These are phyloP conservation scores for Danaus chrysippus DNA, from an alignment of 2,888 invertebrate species.

Conservation along the genomic window DNA sequence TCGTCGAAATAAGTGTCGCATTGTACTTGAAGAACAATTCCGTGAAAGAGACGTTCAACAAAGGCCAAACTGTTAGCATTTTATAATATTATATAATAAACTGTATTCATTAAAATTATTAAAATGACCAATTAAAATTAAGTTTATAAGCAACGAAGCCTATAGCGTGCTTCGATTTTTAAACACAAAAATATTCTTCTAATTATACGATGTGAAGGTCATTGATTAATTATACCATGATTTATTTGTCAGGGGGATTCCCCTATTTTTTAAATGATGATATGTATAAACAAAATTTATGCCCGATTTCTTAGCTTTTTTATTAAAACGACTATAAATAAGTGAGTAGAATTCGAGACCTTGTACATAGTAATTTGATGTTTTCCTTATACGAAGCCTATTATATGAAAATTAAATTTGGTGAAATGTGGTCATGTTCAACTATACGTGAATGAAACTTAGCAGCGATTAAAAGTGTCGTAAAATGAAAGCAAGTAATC, in stretches of 20 bases:
- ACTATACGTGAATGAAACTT: slow-evolving; percentile 46
- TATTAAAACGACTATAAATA: too few relatives aligned
- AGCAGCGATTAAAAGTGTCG: slow-evolving; percentile 59
- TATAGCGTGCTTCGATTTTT: neutral
- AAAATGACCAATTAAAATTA: neutral
- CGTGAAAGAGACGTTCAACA: slow-evolving; percentile 33
- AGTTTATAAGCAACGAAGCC: too few relatives aligned
- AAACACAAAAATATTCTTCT: too few relatives aligned
- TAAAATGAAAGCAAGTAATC: slow-evolving; percentile 58
- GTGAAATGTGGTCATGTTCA: slow-evolving; percentile 22
- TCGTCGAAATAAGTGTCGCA: slow-evolving; percentile 28
- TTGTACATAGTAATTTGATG: slow-evolving; percentile 9
- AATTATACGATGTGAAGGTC: too few relatives aligned
- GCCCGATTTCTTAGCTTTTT: too few relatives aligned
- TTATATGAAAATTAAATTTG: slow-evolving; percentile 23
- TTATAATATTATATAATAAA: neutral
- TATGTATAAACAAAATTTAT: too few relatives aligned
- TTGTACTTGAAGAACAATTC: slow-evolving; percentile 27
- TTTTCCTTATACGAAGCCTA: slow-evolving; percentile 7
- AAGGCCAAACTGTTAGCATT: slow-evolving; percentile 20
- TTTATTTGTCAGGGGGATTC: too few relatives aligned
- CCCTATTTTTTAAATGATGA: too few relatives aligned
- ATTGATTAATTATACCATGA: too few relatives aligned
- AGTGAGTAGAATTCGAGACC: too few relatives aligned
- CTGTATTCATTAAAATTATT: neutral